Percentiles rank a stretch among this genome's conserved stretches.
Evolutionary conservation across 2,113 vertebrate genomes (phyloP).

Genomic region (Stegastes partitus): DNA sequence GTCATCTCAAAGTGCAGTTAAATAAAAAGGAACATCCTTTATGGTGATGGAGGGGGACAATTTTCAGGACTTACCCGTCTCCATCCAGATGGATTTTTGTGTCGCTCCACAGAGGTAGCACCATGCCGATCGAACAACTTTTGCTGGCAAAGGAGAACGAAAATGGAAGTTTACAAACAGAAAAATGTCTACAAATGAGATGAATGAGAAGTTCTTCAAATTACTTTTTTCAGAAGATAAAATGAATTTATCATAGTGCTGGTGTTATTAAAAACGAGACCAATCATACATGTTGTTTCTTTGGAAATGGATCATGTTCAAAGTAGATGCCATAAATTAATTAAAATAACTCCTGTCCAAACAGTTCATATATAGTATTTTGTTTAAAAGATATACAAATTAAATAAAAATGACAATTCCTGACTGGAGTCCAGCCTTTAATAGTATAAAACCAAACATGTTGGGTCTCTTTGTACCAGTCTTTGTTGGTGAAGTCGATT

Average conservation of each 20-base stretch:
- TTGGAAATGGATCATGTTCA: background rate
- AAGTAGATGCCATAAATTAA: too few relatives aligned
- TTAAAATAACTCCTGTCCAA: too few relatives aligned
- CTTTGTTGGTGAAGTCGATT: constrained; percentile 96
- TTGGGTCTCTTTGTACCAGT: constrained; percentile 85
- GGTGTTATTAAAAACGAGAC: too few relatives aligned
- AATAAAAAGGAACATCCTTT: too few relatives aligned
- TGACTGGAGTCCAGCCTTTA: background rate
- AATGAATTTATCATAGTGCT: background rate
- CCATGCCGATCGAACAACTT: constrained; percentile 97
- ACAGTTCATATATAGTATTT: background rate
- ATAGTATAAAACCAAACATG: background rate
- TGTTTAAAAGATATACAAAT: background rate
- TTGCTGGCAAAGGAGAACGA: constrained; percentile 76
- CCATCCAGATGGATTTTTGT: constrained; percentile 98
- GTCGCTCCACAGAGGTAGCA: constrained; percentile 97
- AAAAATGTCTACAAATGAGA: background rate
- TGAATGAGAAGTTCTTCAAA: background rate
- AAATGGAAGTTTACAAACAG: background rate
- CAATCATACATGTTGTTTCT: background rate
- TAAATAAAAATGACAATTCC: constrained; percentile 8
- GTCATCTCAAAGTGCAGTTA: too few relatives aligned
- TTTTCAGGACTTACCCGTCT: constrained; percentile 96
- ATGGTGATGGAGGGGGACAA: too few relatives aligned
- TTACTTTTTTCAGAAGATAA: too few relatives aligned